These are phyloP conservation scores for Liparis tanakae DNA, from an alignment of 2,797 vertebrate species.

Conservation along the genomic window DNA sequence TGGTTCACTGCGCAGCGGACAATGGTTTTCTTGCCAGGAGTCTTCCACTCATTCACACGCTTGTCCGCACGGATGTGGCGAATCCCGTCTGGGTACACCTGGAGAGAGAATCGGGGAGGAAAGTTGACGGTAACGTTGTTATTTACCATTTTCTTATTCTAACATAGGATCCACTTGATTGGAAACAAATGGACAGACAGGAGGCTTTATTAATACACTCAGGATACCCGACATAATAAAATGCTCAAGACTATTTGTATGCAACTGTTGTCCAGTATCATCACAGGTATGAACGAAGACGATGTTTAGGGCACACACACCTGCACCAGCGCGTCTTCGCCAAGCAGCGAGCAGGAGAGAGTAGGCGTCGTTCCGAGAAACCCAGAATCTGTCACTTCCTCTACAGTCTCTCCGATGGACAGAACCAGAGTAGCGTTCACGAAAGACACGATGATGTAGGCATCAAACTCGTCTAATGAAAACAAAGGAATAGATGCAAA, in stretches of 20 bases:
- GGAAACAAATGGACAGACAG: too few species aligned
- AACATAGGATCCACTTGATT: not conserved
- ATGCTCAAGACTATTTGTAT: not conserved
- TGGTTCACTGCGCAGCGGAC: slow-evolving; percentile 98
- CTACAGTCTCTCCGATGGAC: slow-evolving; percentile 97
- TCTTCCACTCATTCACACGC: slow-evolving; percentile 99
- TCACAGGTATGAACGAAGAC: not conserved
- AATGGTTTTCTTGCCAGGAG: slow-evolving; percentile 97
- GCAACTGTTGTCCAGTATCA: not conserved
- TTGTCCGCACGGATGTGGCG: slow-evolving; percentile 98
- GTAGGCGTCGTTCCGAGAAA: slow-evolving; percentile 98
- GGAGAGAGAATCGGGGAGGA: slow-evolving; percentile 30
- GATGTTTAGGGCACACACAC: slow-evolving; percentile 72
- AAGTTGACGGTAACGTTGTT: not conserved
- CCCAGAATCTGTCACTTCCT: slow-evolving; percentile 98
- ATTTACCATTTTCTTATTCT: not conserved
- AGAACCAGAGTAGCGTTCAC: slow-evolving; percentile 97
- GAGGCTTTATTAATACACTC: not conserved
- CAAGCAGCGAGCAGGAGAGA: slow-evolving; percentile 96
- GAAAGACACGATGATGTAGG: slow-evolving; percentile 99
- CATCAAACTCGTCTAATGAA: slow-evolving; percentile 94
- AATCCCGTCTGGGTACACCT: slow-evolving; percentile 99
- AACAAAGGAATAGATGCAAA: not conserved
- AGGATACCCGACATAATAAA: not conserved
- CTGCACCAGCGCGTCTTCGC: slow-evolving; percentile 97